These are phyloP conservation scores for Leptestheria dahalacensis DNA, from an alignment of 1,140 invertebrate genomes.

Conservation along the genomic window DNA sequence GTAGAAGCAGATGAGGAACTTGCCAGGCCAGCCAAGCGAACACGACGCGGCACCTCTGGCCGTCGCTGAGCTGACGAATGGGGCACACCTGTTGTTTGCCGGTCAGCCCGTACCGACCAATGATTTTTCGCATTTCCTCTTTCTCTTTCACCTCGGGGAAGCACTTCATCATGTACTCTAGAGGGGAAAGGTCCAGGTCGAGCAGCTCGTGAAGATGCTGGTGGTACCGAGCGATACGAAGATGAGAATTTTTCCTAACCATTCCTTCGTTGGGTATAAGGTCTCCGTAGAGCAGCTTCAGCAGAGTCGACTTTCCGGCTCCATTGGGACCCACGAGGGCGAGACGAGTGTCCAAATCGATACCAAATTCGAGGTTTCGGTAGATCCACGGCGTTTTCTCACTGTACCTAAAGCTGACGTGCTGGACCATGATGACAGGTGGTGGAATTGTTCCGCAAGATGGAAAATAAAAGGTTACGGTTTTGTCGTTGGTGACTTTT, in stretches of 20 bases:
- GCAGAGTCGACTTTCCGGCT: conserved; percentile 92
- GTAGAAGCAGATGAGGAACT: conserved; percentile 76
- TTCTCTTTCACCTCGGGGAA: conserved; percentile 96
- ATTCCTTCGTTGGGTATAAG: conserved; percentile 87
- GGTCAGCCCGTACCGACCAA: conserved; percentile 91
- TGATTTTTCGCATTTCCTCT: conserved; percentile 98
- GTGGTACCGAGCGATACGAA: conserved; percentile 93
- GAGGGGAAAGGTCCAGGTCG: conserved; percentile 82
- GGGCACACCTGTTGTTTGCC: conserved; percentile 87
- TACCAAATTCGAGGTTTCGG: conserved; percentile 94
- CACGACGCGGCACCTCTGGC: conserved; percentile 93
- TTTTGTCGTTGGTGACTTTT: conserved; percentile 78
- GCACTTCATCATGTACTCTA: conserved; percentile 96
- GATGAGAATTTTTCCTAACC: conserved; percentile 94
- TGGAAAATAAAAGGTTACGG: conserved; percentile 87
- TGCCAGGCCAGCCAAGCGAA: conserved; percentile 93
- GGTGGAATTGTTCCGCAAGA: conserved; percentile 92
- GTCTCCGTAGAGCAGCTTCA: conserved; percentile 91
- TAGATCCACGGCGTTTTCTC: conserved; percentile 84
- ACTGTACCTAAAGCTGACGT: conserved; percentile 89
- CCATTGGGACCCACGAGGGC: conserved; percentile 92
- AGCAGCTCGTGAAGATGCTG: conserved; percentile 95
- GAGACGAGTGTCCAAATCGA: conserved; percentile 92
- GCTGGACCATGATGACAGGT: conserved; percentile 97
- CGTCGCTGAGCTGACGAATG: conserved; percentile 93